Evolutionary conservation across 2,888 invertebrate species (phyloP), one percentile per base, ranked within the genome.

Genomic region (Tetragonula carbonaria): DNA sequence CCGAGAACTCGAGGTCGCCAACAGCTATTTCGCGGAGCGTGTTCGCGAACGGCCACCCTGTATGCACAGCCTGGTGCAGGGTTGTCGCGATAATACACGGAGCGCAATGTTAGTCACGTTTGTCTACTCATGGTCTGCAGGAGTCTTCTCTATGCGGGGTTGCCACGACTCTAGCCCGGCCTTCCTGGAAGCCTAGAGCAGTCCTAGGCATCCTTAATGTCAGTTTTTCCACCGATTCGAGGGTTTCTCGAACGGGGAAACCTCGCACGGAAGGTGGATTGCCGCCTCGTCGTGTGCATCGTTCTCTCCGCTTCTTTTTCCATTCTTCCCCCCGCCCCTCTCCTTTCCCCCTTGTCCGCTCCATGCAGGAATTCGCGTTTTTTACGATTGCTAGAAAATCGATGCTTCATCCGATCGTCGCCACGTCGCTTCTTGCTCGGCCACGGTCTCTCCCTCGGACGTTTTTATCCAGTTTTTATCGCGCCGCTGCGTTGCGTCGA

Each of bases 111-210:
- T 87, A 87, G 90, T 91, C 91, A 90, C 91, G 91, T 91, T 89
- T 88, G 87, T 91, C 91, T 91, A 90, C 91, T 92, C 88, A 90
- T 84, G 86, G 90, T 89, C 86, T 88, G 88, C 88, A 81, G 86
- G 86, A 90, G 45, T 45, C 88, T 82, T 88, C 75, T 88, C 88
- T 89, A 88, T 90, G 88, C 91, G 84, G 86, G 86, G 92, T 91
- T 91, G 91, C 91, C 91, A 86, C 88, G 84, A 86, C 82, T 88
- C 86, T 87, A 85, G 83, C 78, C 66, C 70, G 70, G 78, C 45
- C 71, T 88, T 86, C 77, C 77, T 72, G 80, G 79, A 79, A 82
- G 83, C 79, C 85, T 90, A 88, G 90, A 89, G 73, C 84, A 79
- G 84, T 87, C 65, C 88, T 87, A 87, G 87, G 73, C 82, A 88